phyloP scores from a whole-genome alignment of 2,797 vertebrate species.

The Adrianichthys oophorus region DNA sequence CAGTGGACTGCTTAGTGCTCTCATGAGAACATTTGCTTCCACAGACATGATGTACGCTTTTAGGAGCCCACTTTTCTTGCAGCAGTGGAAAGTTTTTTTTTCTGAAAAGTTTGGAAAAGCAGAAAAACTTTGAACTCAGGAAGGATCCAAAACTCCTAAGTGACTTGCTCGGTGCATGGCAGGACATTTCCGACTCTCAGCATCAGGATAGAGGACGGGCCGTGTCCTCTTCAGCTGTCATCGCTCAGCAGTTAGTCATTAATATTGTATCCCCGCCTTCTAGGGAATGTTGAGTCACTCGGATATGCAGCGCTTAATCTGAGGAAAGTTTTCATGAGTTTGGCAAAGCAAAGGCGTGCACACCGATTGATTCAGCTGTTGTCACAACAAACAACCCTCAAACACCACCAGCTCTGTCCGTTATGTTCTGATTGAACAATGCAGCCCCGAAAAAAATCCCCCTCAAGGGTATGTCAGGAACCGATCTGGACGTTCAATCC shows the following conservation, averaged over 20 bases:
- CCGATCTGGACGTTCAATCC: constrained; percentile 59
- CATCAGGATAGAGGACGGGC: constrained; percentile 34
- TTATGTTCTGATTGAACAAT: constrained; percentile 40
- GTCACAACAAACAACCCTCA: constrained; percentile 34
- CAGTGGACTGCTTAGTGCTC: constrained; percentile 8
- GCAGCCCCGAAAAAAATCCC: constrained; percentile 29
- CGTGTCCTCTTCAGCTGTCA: constrained; percentile 29
- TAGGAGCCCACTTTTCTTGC: background rate
- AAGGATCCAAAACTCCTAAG: constrained; percentile 13
- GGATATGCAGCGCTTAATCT: constrained; percentile 4
- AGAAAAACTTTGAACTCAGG: constrained; percentile 3
- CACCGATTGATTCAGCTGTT: constrained; percentile 46
- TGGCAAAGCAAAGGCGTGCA: constrained; percentile 14
- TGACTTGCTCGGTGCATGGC: constrained; percentile 18
- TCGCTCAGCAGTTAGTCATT: constrained; percentile 32
- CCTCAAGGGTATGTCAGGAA: constrained; percentile 39
- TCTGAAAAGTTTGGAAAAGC: constrained; percentile 15
- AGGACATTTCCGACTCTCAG: constrained; percentile 13
- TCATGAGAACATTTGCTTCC: background rate
- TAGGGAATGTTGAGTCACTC: background rate
- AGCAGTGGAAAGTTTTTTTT: too few relatives aligned
- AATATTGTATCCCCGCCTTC: constrained; percentile 43
- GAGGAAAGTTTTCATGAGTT: background rate
- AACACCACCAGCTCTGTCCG: constrained; percentile 40
- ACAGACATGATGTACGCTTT: background rate